A percentile compares a stretch with the other conserved stretches of the same genome.
Conservation (phyloP, 2,888 invertebrate genomes). For the Cryptus armator region DNA sequence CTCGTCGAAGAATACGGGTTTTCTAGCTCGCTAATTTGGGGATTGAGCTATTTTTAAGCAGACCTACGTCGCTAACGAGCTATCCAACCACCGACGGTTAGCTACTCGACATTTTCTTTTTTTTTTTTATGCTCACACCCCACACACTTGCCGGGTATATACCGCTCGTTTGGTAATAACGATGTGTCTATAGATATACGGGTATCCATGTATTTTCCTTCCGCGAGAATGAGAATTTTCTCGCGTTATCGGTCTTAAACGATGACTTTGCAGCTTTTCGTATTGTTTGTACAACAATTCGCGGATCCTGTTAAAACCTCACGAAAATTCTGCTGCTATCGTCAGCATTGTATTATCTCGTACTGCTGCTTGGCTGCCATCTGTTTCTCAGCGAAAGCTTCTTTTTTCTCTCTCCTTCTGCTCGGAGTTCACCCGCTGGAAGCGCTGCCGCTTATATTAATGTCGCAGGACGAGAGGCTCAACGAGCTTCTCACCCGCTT, state of each 20-base stretch:
- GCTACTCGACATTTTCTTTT: constrained; percentile 57
- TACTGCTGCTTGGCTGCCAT: constrained; percentile 28
- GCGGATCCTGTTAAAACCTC: constrained; percentile 30
- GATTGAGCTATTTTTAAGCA: constrained; percentile 77
- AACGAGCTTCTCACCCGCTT: constrained; percentile 23
- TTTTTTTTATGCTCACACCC: neutral
- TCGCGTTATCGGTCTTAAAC: constrained; percentile 48
- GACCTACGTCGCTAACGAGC: constrained; percentile 76
- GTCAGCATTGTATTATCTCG: constrained; percentile 52
- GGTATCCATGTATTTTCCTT: neutral
- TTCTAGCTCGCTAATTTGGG: constrained; percentile 73
- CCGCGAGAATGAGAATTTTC: constrained; percentile 28
- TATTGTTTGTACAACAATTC: constrained; percentile 32
- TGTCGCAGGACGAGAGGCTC: constrained; percentile 57
- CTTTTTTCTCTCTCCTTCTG: constrained; percentile 15
- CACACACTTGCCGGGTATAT: neutral
- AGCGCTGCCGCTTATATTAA: constrained; percentile 54
- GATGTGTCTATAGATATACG: neutral
- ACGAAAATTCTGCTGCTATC: constrained; percentile 46
- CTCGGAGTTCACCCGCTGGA: constrained; percentile 28
- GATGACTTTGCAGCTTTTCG: constrained; percentile 22
- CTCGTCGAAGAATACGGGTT: constrained; percentile 22
- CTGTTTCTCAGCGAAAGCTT: constrained; percentile 3
- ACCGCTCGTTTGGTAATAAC: neutral
- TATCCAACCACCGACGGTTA: constrained; percentile 70